A percentile compares a stretch with the other conserved stretches of the same genome.
Conservation (phyloP, 2,113 vertebrate species). For the Anser brachyrhynchus region DNA sequence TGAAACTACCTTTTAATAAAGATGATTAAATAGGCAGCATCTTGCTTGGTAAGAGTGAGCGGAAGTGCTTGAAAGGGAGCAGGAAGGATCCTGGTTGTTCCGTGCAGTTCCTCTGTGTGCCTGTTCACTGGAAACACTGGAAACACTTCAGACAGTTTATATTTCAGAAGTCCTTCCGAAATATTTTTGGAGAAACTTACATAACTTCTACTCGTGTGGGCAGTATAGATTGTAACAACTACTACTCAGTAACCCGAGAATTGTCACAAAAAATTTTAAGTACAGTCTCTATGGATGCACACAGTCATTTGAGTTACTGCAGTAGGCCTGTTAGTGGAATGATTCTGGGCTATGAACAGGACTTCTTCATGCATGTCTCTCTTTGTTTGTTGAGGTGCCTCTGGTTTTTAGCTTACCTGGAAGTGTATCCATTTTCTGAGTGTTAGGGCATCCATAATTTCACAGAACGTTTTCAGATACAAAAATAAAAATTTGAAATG, state of each 20-base stretch:
- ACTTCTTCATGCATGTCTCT: not conserved
- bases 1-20: not conserved
- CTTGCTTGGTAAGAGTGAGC: not conserved
- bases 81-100: not conserved
- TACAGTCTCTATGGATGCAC: not conserved
- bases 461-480: too few species aligned
- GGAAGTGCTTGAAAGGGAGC: not conserved
- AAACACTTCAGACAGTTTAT: too few species aligned
- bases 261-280: not conserved
- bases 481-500: too few species aligned
- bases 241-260: not conserved
- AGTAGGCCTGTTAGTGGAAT: not conserved
- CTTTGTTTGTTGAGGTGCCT: not conserved
- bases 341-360: not conserved
- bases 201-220: not conserved
- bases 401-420: not conserved
- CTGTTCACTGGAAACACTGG: not conserved
- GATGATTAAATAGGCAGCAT: not conserved
- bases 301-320: not conserved
- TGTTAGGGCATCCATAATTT: not conserved
- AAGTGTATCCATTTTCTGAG: not conserved
- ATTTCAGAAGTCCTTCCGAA: not conserved
- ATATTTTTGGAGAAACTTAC: constrained; percentile 21
- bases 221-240: not conserved
- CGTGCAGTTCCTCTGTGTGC: not conserved